Evolutionary conservation across 2,888 invertebrate genomes (phyloP), one percentile per base, ranked within the genome.

Genomic region (Drosophila merina): DNA sequence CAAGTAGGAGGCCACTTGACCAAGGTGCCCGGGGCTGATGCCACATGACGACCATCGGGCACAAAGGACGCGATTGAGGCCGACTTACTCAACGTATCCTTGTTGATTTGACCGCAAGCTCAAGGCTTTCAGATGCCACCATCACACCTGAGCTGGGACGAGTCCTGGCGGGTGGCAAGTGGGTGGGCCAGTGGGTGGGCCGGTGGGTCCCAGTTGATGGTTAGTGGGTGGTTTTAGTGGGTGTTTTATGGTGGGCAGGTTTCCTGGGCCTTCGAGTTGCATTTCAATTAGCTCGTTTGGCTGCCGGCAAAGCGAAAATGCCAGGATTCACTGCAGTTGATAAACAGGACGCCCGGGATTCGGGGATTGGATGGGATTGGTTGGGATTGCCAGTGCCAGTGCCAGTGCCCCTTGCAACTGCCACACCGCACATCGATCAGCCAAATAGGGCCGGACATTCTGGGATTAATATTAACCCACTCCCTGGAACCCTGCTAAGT

Each of bases 21-120:
- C 33, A 9, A 7, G 38, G 44, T 26, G 68, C 66, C 59, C 31
- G 44, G 75, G 72, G 72, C 78, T 67, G 72, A 68, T 67, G 45
- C 67, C 77, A 86, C 72, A 86, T 83, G 80, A 83, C 69, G 44
- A 25, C 83, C 72, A 83, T 83, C 84, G 79, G 72, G 77, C 58
- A 67, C 67, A 62, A 62, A 86, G 70, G 56, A 70, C 50, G 58
- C 59, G 57, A 72, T 71, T 63, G 72, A 56, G 72, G 72, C 56
- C 57, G 33, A 49, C 51, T 56, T 62, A 62, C 72, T 36, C 72
- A 71, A 47, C 51, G 62, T 45, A 48, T 70, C 62, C 72, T 40
- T 36, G 59, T 68, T 70, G 71, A 68, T 55, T 36, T 56, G 50
- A 59, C 68, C 80, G 45, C 60, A 59, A 62, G 52, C 72, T 51